Base-by-base conservation (phyloP, 2,888 invertebrate genomes). In the Leucophenga maculata region DNA sequence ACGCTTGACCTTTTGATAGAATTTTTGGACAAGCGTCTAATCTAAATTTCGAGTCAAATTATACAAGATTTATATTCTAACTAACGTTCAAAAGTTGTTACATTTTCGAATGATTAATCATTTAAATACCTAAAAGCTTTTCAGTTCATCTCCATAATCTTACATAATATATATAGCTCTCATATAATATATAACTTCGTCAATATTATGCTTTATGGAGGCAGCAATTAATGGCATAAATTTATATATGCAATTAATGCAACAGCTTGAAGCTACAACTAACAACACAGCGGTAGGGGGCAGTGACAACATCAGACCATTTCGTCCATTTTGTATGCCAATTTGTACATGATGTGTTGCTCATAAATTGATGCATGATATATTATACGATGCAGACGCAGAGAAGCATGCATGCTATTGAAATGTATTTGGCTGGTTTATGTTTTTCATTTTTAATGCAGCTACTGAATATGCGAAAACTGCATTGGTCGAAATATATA, bases 181-280 rank as follows among this genome's bases (percentile, higher is more conserved):
- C 1, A 39, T 39, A 8, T 11, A 39, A 11, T 39, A n/a, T 39
- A 39, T 39, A 8, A 39, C 4, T 9, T 39, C 39, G 11, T 39
- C 39, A 39, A 39, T 6, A 8, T 1, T 39, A 9, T 39, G 9
- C 39, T 39, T 39, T 39, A 39, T 11, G 11, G 11, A 22, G 62
- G 32, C 74, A 64, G 72, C 82, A 81, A 81, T 84, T 83, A 81
- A 81, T 78, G 75, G 74, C 82, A 84, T 81, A 84, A 84, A 81
- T 83, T 83, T 84, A 83, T 82, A 84, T 84, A 82, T 83, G 85
- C 85, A 81, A 83, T 81, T 84, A 84, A 81, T 74, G 80, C 78
- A 84, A 75, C 85, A 81, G 80, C 80, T 84, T 79, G 80, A 72
- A 72, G 83, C 55, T 48, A 62, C 59, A 67, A 46, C 66, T 65